Evolutionary conservation across 1,140 invertebrate species (phyloP).

Genomic region (Drosophila punjabiensis): DNA sequence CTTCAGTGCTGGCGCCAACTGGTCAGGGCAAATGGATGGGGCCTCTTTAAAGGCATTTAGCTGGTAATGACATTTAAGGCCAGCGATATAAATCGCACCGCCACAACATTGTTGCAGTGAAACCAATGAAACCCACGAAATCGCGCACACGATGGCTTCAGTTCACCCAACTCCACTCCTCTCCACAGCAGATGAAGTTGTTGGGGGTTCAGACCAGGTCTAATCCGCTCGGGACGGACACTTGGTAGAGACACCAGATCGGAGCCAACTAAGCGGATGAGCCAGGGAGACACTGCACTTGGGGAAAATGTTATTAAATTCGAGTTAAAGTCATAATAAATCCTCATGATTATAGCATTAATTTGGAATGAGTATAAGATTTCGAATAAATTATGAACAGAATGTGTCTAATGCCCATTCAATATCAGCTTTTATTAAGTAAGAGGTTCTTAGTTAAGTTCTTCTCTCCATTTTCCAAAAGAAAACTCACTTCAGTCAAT

Average conservation of each 20-base stretch:
- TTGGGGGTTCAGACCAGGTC: slow-evolving; percentile 14
- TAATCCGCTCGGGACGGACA: slow-evolving; percentile 31
- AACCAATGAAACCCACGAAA: slow-evolving; percentile 28
- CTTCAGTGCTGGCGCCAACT: slow-evolving; percentile 57
- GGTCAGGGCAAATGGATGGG: slow-evolving; percentile 56
- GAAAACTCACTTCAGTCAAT: not conserved
- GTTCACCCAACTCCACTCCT: not conserved
- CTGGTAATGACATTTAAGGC: slow-evolving; percentile 71
- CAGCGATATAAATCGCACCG: slow-evolving; percentile 53
- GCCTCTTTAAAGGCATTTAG: slow-evolving; percentile 80
- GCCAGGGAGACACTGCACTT: slow-evolving; percentile 7
- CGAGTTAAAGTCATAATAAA: not conserved
- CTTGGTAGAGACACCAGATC: slow-evolving; percentile 38
- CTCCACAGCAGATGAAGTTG: slow-evolving; percentile 36
- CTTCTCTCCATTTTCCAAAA: not conserved
- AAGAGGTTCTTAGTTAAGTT: too few relatives aligned
- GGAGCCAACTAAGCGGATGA: slow-evolving; percentile 26
- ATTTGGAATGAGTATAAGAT: not conserved
- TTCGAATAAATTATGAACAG: not conserved
- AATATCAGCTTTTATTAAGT: not conserved
- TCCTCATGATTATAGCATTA: not conserved
- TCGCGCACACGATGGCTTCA: slow-evolving; percentile 3
- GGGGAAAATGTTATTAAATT: slow-evolving; percentile 1
- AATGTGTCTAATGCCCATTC: not conserved
- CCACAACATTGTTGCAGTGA: slow-evolving; percentile 53